Base-by-base conservation (phyloP, 2,888 invertebrate species). In the Thalpophila matura region DNA sequence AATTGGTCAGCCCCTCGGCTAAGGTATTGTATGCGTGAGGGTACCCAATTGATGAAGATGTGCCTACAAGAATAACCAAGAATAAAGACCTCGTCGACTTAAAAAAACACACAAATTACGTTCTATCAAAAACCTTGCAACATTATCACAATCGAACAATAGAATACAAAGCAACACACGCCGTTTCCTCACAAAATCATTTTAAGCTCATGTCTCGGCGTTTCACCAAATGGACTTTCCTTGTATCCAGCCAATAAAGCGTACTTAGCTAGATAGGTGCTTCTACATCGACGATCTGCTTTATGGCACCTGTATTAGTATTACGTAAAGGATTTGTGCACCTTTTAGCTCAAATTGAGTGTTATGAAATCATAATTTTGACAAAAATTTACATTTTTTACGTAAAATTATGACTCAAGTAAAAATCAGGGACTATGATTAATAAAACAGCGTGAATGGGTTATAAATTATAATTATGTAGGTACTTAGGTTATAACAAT, bases 161-260 rank as follows among this genome's bases (percentile, higher is more conserved):
- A 53, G 40, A 37, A 56, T 43, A 60, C 60, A 69, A 60, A 60
- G 37, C 47, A 56, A 53, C 47, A 53, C 47, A 37, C 16, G 35
- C 45, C 40, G 33, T 35, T 50, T 33, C 49, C 26, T 50, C 29
- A 59, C 66, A 53, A 53, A 45, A 62, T 70, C 66, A 59, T 62
- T 67, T 66, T 31, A 53, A 12, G 29, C 51, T 56, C 53, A 45
- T 59, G 68, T 63, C 46, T 46, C 63, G 64, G 53, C 64, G 63
- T 62, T 59, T 59, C 67, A 61, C 69, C 74, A 80, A 82, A 83
- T 83, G 83, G 81, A 80, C 75, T 82, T 81, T 74, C 74, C 82
- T 74, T 82, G 83, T 82, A 77, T 64, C 65, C 71, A 75, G 74
- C 73, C 78, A 79, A 82, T 81, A 79, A 73, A 40, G 69, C 26